Evolutionary conservation across 1,140 invertebrate species (phyloP).

Genomic region (Drosophila kurseongensis): DNA sequence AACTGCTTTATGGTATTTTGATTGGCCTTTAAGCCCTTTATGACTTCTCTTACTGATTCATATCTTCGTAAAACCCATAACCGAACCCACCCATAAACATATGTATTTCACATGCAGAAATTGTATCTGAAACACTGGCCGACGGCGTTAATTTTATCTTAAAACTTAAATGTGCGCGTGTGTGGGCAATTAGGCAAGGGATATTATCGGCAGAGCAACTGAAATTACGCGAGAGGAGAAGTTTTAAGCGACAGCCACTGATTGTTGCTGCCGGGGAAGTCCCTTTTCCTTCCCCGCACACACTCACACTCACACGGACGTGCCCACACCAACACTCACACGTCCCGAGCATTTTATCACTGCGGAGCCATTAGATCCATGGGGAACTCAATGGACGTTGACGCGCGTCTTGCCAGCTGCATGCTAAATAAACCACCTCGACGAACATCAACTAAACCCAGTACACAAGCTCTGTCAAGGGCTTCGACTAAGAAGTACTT

Average conservation of each 20-base stretch:
- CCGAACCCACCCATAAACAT: conserved; percentile 12
- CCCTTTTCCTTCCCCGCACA: conserved; percentile 1
- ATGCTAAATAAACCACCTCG: conserved; percentile 52
- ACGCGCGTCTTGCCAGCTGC: conserved; percentile 59
- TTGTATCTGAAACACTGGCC: conserved; percentile 34
- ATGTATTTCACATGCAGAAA: conserved; percentile 11
- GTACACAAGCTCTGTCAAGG: too few species aligned
- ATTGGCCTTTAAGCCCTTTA: conserved; percentile 10
- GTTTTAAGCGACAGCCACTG: conserved; percentile 46
- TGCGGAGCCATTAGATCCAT: conserved; percentile 54
- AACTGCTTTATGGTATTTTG: neutral
- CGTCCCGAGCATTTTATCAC: conserved; percentile 57
- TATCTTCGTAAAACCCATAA: neutral
- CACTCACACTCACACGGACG: neutral
- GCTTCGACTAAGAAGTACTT: neutral
- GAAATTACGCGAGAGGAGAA: conserved; percentile 28
- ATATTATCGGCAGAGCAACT: conserved; percentile 36
- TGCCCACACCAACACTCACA: conserved; percentile 14
- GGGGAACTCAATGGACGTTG: conserved; percentile 61
- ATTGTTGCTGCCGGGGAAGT: conserved; percentile 36
- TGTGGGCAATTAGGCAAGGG: conserved; percentile 59
- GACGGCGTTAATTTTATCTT: conserved; percentile 63
- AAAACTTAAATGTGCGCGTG: conserved; percentile 61
- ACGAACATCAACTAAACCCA: conserved; percentile 12
- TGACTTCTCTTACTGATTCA: neutral